Base-by-base conservation (phyloP, 92 coral and sea anemone species). In the Pocillopora meandrina region DNA sequence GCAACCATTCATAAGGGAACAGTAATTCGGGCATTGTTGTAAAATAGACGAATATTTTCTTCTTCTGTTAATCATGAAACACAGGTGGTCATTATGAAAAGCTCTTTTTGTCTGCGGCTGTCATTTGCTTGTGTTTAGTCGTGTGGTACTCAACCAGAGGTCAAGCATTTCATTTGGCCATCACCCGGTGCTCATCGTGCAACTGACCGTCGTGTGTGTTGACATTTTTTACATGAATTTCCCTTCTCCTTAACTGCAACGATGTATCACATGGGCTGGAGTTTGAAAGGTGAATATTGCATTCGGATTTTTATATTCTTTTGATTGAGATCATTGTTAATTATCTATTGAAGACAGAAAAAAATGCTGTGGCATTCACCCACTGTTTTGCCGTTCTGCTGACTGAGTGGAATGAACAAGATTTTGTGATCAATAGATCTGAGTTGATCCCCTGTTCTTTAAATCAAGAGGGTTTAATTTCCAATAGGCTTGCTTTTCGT, bases 161-260 rank as follows among this genome's bases (percentile, higher is more conserved):
- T 83, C 86, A 81, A 81, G 85, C 85, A 81, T 81, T 81, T 75
- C 74, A 70, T 81, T 36, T 26, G n/a, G 78, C 58, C 85, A 56
- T 70, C 85, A 81, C 21, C 23, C 36, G 21, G 55, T 36, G 52
- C 55, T 14, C 74, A 18, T 42, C 36, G 62, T 42, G 52, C 52
- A 42, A 42, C 52, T 42, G 52, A 42, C 52, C 8, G 52, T 42
- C 74, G 35, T 58, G 2, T 60, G 3, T 18, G 68, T 62, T 19
- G 77, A 57, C 63, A 71, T 35, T 79, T 56, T 35, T 79, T 56
- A 19, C 83, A 79, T 79, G 83, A 52, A 52, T 79, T 49, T 16
- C 6, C 33, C 85, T 73, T 83, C 72, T 73, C 26, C 26, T 60
- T 73, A 35, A 47, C 63, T 26, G 49, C 74, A 9, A 74, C 49